These are phyloP conservation scores for Pseudomyrmex sp. DNA, from an alignment of 1,140 invertebrate species.

Conservation along the genomic window DNA sequence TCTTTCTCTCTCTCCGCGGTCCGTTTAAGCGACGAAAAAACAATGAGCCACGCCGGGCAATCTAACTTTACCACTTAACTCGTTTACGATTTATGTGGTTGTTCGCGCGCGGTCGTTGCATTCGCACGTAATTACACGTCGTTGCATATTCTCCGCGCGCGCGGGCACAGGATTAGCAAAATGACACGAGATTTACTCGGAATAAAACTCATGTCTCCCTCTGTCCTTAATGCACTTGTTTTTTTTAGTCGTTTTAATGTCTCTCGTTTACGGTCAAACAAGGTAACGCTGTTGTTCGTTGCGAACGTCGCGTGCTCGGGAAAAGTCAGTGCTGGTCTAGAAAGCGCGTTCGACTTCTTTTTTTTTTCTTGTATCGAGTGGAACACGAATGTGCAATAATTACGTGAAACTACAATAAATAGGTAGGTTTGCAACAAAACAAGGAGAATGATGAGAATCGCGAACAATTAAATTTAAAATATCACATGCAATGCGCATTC, in stretches of 20 bases:
- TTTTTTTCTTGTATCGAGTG: neutral
- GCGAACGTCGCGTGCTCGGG: slow-evolving; percentile 2
- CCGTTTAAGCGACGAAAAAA: slow-evolving; percentile 25
- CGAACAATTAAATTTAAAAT: no score
- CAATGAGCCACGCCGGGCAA: neutral
- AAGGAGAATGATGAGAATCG: no score
- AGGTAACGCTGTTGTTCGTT: slow-evolving; percentile 1
- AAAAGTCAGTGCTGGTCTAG: neutral
- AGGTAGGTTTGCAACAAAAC: no score
- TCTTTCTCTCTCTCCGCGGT: slow-evolving; percentile 12
- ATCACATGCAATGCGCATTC: no score
- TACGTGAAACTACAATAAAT: neutral
- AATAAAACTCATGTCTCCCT: neutral
- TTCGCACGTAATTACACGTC: slow-evolving; percentile 56
- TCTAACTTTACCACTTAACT: slow-evolving; percentile 50
- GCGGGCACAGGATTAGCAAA: slow-evolving; percentile 46
- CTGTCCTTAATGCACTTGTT: neutral
- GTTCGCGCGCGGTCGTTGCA: slow-evolving; percentile 48
- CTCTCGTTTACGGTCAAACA: neutral
- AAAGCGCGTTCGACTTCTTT: neutral
- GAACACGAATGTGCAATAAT: no score
- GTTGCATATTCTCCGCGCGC: slow-evolving; percentile 41
- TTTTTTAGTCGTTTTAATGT: slow-evolving; percentile 15
- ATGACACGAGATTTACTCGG: slow-evolving; percentile 35
- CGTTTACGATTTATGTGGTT: slow-evolving; percentile 52